phyloP scores from a whole-genome alignment of 1,140 invertebrate species.

The Drosophila navojoa region DNA sequence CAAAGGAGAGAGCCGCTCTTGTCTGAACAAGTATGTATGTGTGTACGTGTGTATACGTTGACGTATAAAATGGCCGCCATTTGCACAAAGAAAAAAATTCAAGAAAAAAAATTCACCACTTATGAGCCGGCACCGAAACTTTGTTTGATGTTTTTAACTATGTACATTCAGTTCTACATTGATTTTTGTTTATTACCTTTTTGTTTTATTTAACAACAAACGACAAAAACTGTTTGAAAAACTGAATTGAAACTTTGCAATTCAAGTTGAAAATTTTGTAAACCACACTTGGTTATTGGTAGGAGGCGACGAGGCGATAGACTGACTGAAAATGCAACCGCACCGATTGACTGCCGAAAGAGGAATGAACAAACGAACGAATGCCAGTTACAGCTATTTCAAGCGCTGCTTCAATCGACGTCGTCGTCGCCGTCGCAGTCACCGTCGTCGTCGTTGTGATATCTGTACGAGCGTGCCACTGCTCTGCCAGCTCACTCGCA shows the following conservation, averaged over 20 bases:
- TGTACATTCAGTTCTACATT: not conserved
- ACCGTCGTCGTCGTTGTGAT: constrained; percentile 8
- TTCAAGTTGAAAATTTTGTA: constrained; percentile 40
- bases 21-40: constrained; percentile 3
- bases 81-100: constrained; percentile 32
- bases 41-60: constrained; percentile 28
- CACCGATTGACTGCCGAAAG: constrained; percentile 69
- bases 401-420: constrained; percentile 48
- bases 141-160: no score
- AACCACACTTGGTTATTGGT: constrained; percentile 44
- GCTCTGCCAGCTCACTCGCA: constrained; percentile 33
- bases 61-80: constrained; percentile 43
- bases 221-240: constrained; percentile 40
- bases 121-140: constrained; percentile 50
- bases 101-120: constrained; percentile 42
- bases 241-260: constrained; percentile 39
- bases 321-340: constrained; percentile 61
- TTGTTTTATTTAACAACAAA: constrained; percentile 37
- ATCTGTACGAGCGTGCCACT: constrained; percentile 22
- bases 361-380: constrained; percentile 67
- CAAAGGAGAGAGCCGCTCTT: constrained; percentile 25
- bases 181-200: constrained; percentile 34
- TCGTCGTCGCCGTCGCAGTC: constrained; percentile 42
- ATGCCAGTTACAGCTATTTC: constrained; percentile 76
- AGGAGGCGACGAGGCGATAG: constrained; percentile 42